Evolutionary conservation across 2,797 vertebrate genomes (phyloP).

Genomic region (Synanceia verrucosa): DNA sequence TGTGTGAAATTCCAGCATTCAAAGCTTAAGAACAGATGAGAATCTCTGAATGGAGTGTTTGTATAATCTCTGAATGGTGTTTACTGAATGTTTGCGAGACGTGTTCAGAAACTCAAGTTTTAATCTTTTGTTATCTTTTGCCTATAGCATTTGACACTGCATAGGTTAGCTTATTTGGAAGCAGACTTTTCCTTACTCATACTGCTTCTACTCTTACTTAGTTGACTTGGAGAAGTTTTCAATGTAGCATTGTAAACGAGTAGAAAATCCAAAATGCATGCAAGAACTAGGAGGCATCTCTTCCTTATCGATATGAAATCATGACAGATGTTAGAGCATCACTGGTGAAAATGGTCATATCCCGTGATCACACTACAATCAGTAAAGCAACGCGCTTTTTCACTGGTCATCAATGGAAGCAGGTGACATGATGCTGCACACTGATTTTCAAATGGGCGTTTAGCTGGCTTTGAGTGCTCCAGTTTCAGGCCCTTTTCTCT

Average conservation of each 20-base stretch:
- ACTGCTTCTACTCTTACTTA: not conserved
- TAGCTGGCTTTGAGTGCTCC: not conserved
- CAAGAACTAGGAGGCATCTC: not conserved
- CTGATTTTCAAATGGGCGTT: not conserved
- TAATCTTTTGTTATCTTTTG: not conserved
- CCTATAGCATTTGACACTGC: not conserved
- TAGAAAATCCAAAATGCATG: not conserved
- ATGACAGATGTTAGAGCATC: not conserved
- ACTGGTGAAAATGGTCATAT: not conserved
- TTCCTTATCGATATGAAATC: not conserved
- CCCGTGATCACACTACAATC: not conserved
- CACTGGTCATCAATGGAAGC: not conserved
- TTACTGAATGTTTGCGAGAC: constrained; percentile 1
- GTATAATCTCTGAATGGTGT: constrained; percentile 13
- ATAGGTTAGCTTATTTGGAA: not conserved
- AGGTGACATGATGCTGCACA: not conserved
- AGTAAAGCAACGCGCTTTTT: not conserved
- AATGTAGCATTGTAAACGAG: not conserved
- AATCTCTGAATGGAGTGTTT: constrained; percentile 10
- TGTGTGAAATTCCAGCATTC: constrained; percentile 18
- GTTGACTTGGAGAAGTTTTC: not conserved
- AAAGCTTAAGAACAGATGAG: constrained; percentile 15
- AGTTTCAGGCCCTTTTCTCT: not conserved
- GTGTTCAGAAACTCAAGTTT: constrained; percentile 13
- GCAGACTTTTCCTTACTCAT: no score